phyloP scores from a whole-genome alignment of 2,797 vertebrate species.

The Eulemur coronatus region DNA sequence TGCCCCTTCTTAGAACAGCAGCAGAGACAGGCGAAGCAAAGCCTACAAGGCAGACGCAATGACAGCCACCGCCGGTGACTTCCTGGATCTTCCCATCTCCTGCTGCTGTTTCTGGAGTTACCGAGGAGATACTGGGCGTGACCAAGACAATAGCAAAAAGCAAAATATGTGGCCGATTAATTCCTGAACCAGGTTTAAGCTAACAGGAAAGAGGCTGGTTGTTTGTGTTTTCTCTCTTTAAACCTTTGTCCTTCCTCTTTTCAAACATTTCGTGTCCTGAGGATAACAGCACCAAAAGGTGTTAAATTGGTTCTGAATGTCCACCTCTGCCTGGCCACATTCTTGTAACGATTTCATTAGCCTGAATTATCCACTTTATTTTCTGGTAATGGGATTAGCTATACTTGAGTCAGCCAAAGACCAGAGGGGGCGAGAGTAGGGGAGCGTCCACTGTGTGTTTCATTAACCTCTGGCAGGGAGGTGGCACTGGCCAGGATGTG shows the following conservation, averaged over 20 bases:
- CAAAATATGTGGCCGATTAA: conserved; percentile 54
- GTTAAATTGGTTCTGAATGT: conserved; percentile 84
- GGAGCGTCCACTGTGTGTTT: conserved; percentile 55
- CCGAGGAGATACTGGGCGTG: conserved; percentile 45
- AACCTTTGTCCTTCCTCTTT: conserved; percentile 67
- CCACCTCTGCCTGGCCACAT: conserved; percentile 85
- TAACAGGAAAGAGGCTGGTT: conserved; percentile 63
- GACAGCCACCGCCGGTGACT: accelerated
- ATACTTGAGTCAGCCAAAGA: conserved; percentile 81
- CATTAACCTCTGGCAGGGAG: conserved; percentile 75
- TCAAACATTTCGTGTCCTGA: conserved; percentile 76
- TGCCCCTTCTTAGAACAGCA: not conserved
- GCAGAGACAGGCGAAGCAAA: not conserved
- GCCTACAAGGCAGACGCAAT: accelerated
- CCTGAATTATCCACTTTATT: conserved; percentile 88
- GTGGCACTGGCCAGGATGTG: conserved; percentile 44
- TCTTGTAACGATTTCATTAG: conserved; percentile 87
- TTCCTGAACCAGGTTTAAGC: conserved; percentile 70
- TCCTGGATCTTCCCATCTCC: not conserved
- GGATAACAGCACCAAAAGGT: conserved; percentile 80
- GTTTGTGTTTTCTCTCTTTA: conserved; percentile 27
- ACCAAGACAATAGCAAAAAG: conserved; percentile 42
- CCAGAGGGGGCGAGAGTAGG: conserved; percentile 66
- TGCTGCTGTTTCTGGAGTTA: not conserved
- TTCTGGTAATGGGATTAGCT: conserved; percentile 87